phyloP scores from a whole-genome alignment of 2,113 vertebrate genomes.

The Rhabdornis inornatus region DNA sequence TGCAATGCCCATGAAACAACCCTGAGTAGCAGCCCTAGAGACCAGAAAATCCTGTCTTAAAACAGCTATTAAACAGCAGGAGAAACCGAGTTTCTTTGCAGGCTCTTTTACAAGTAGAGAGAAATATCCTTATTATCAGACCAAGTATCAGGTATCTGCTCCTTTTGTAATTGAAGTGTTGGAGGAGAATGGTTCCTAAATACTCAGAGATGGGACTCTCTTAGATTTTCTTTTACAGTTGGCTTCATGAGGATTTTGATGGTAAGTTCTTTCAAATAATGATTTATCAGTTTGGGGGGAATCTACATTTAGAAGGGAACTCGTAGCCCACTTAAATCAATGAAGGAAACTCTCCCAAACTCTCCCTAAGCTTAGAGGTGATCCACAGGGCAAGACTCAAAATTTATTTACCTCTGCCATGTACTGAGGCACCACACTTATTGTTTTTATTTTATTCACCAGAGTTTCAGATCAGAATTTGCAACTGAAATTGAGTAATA shows the following conservation, averaged over 20 bases:
- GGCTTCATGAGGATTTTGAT: neutral
- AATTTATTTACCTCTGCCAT: neutral
- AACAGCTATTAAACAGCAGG: neutral
- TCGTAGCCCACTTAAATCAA: neutral
- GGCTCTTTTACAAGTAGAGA: neutral
- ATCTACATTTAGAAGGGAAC: neutral
- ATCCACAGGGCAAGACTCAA: neutral
- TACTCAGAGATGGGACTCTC: neutral
- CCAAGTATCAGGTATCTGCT: neutral
- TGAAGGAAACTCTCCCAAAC: neutral
- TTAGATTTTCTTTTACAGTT: neutral
- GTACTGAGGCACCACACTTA: neutral
- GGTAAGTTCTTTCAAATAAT: neutral
- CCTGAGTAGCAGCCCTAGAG: neutral
- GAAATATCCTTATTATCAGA: neutral
- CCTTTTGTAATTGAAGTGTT: neutral
- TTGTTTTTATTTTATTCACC: neutral
- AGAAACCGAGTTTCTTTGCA: neutral
- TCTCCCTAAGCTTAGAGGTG: neutral
- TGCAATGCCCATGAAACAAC: neutral
- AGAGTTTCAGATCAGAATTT: neutral
- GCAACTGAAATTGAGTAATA: neutral
- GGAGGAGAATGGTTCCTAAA: neutral
- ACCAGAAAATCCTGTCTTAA: neutral
- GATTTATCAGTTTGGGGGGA: neutral